Base-by-base conservation (phyloP, 2,113 vertebrate species). In the Athene noctua region DNA sequence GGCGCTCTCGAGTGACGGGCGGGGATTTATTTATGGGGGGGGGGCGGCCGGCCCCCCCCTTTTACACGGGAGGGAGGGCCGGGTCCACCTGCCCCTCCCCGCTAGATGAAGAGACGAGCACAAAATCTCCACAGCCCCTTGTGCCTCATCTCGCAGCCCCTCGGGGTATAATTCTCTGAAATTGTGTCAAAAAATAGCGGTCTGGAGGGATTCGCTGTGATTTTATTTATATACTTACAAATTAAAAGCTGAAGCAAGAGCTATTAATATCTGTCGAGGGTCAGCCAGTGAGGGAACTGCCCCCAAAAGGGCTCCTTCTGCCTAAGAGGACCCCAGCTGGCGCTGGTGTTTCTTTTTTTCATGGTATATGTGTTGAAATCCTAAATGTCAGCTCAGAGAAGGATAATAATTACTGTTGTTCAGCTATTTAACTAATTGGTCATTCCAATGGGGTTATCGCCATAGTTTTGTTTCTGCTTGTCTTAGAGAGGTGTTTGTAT, bases 21-120 rank as follows among this genome's bases (percentile, higher is more conserved):
- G 27, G 47, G 19, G 68, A 62, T 83, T 80, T 52, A 55, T 83
- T 80, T 52, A 18, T 11, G 18, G 36, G 32, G 26, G 55, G 19
- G 34, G 42, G 42, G 15, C 18, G n/a, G 30, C 27, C 18, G 44
- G n/a, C 5, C 7, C 14, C 8, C 42, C 2, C 13, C 19, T 25
- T n/a, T 7, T 26, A 20, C 32, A 2, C 14, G 5, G 8, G 34
- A 9, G 10, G 29, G 5, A 2, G 38, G 16, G n/a, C 6, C 5
- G 1, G 30, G 18, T 2, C 29, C 14, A 0, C 2, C 13, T 9
- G 19, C 32, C 2, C 3, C 21, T 17, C 13, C 20, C 11, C 15
- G 3, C 20, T 46, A 11, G 8, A 2, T 3, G 1, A 10, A 14
- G 13, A 58, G 13, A 5, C 3, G 16, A n/a, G 16, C 22, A 21